Evolutionary conservation across 2,888 invertebrate species (phyloP).

Genomic region (Apamea epomidion): DNA sequence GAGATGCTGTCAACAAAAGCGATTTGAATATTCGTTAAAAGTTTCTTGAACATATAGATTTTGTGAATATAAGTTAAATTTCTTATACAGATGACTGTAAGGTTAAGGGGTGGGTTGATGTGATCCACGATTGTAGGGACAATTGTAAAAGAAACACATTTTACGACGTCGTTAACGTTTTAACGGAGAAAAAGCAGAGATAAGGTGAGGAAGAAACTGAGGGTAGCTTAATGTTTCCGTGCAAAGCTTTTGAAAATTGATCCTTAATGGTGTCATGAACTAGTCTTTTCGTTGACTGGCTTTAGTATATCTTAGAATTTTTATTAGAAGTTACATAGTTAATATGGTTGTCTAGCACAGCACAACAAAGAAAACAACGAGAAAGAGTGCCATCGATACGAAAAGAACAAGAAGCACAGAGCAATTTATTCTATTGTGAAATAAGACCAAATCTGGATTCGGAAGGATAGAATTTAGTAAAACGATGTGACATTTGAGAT

Average conservation of each 20-base stretch:
- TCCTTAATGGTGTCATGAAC: slow-evolving; percentile 26
- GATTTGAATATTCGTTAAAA: slow-evolving; percentile 36
- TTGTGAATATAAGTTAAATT: slow-evolving; percentile 1
- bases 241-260: slow-evolving; percentile 50
- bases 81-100: slow-evolving; percentile 21
- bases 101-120: slow-evolving; percentile 25
- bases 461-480: background rate
- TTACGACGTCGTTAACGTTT: slow-evolving; percentile 74
- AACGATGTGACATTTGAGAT: background rate
- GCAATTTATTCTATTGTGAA: background rate
- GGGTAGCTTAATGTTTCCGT: slow-evolving; percentile 60
- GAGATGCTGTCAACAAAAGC: slow-evolving; percentile 23
- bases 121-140: slow-evolving; percentile 59
- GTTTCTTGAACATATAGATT: slow-evolving; percentile 3
- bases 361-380: background rate
- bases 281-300: background rate
- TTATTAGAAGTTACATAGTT: background rate
- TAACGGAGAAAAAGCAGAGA: slow-evolving; percentile 64
- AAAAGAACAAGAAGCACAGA: background rate
- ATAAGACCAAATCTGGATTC: background rate
- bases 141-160: slow-evolving; percentile 70
- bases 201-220: slow-evolving; percentile 55
- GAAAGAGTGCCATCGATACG: background rate
- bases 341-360: background rate
- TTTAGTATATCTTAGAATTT: background rate